These are phyloP conservation scores for Chloropsis hardwickii DNA, from an alignment of 2,113 vertebrate genomes.

Conservation along the genomic window DNA sequence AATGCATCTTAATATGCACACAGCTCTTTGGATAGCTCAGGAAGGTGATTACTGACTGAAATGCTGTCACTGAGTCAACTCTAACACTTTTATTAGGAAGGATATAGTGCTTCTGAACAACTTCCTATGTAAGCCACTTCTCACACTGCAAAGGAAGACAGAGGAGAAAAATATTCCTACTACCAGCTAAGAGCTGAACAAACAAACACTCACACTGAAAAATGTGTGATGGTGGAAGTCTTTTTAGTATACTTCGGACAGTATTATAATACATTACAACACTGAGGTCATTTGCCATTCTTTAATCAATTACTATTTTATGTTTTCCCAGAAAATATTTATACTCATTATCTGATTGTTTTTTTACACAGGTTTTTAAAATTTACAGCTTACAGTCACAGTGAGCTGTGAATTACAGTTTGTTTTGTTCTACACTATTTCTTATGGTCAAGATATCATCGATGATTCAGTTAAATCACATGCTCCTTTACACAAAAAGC, in stretches of 20 bases:
- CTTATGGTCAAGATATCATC: not conserved
- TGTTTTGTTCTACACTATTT: not conserved
- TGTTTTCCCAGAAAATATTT: not conserved
- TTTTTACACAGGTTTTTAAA: not conserved
- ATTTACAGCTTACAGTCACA: not conserved
- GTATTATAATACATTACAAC: not conserved
- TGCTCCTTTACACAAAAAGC: not conserved
- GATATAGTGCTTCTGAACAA: not conserved
- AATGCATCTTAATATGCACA: not conserved
- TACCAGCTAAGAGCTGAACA: not conserved
- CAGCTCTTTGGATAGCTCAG: not conserved
- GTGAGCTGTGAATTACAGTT: not conserved
- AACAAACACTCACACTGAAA: not conserved
- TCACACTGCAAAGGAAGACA: not conserved
- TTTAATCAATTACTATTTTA: not conserved
- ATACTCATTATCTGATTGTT: not conserved
- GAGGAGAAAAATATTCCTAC: not conserved
- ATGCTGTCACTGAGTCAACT: not conserved
- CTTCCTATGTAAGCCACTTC: not conserved
- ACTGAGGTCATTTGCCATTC: not conserved
- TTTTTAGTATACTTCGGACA: not conserved
- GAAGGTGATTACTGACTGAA: not conserved
- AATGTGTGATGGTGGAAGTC: not conserved
- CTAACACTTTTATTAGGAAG: not conserved
- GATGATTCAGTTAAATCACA: not conserved